phyloP scores from a whole-genome alignment of 1,140 invertebrate species.

The Lepidurus apus region DNA sequence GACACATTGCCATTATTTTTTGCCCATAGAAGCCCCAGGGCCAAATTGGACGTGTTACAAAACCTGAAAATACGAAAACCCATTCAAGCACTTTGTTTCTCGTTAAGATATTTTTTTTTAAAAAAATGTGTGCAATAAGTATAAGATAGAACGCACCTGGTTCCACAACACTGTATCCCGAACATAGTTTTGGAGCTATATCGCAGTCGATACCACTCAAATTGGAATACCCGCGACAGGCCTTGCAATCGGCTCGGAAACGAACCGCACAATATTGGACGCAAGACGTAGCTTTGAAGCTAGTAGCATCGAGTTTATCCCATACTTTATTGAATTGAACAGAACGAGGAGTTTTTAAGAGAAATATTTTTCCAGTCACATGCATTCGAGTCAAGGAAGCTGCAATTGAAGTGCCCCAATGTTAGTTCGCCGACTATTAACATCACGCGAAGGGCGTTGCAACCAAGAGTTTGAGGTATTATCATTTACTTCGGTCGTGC shows the following conservation, averaged over 20 bases:
- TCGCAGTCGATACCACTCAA: neutral
- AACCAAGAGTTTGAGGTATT: neutral
- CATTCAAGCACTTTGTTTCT: no score
- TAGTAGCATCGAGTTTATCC: neutral
- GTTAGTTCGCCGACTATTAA: neutral
- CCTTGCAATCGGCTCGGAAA: neutral
- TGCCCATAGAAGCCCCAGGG: neutral
- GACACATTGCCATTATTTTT: neutral
- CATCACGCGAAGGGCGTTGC: neutral
- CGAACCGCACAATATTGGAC: neutral
- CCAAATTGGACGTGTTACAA: neutral
- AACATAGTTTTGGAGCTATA: neutral
- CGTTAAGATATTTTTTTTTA: neutral
- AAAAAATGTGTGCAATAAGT: no score
- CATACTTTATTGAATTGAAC: neutral
- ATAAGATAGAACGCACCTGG: neutral
- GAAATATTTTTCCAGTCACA: neutral
- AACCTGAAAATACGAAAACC: no score
- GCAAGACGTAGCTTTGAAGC: neutral
- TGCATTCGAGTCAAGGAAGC: neutral
- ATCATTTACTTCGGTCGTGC: no score
- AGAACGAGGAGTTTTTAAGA: neutral
- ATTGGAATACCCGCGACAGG: neutral
- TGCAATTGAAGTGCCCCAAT: neutral
- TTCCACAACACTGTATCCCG: neutral